phyloP scores from a whole-genome alignment of 92 coral and sea anemone species.

The Siderastrea radians region DNA sequence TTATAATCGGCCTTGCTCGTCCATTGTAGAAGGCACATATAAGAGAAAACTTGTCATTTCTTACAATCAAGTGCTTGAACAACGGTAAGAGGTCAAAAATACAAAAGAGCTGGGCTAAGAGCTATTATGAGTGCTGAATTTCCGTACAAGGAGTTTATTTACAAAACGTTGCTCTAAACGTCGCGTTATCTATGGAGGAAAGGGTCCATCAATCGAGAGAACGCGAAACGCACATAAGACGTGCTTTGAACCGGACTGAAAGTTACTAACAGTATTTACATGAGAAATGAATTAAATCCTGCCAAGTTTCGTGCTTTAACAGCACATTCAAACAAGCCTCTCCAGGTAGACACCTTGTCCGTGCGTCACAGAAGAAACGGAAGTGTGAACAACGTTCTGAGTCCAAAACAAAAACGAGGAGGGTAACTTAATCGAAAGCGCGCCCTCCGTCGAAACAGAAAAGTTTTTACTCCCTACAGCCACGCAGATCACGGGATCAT shows the following conservation, averaged over 20 bases:
- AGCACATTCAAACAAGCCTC: not conserved
- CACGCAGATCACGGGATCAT: conserved; percentile 5
- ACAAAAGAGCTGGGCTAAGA: not conserved
- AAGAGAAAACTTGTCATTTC: not conserved
- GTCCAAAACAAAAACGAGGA: not conserved
- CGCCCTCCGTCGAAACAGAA: no score
- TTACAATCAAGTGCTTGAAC: not conserved
- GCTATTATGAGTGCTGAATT: not conserved
- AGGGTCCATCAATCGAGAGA: not conserved
- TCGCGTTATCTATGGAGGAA: not conserved
- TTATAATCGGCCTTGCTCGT: not conserved
- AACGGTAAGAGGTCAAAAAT: not conserved
- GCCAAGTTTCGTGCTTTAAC: not conserved
- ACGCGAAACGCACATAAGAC: not conserved
- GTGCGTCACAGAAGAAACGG: not conserved
- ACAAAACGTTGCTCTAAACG: not conserved
- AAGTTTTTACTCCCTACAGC: not conserved
- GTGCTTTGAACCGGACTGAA: not conserved
- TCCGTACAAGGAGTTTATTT: not conserved
- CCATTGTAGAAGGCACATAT: not conserved
- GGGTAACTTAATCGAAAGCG: not conserved
- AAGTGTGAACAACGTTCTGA: not conserved
- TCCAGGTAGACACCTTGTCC: not conserved
- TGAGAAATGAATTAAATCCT: no score
- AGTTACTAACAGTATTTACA: not conserved